Conservation (phyloP, 1,140 invertebrate species). For the Sweltsa coloradensis region DNA sequence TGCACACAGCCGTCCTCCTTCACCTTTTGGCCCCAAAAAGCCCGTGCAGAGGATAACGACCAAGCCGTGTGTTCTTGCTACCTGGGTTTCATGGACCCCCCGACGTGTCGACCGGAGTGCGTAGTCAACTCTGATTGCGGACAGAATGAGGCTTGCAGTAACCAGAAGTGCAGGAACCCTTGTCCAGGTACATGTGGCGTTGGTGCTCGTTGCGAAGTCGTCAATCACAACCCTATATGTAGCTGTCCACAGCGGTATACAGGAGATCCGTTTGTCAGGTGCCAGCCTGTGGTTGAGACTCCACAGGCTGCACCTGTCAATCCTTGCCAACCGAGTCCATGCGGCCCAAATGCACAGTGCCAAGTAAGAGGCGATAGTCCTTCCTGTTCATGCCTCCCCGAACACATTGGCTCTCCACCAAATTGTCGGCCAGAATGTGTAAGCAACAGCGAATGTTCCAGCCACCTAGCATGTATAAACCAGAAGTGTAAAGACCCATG, state of each 20-base stretch:
- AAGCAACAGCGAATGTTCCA: slow-evolving; percentile 46
- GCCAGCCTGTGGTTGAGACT: slow-evolving; percentile 14
- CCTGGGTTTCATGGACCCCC: slow-evolving; percentile 32
- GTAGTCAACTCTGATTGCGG: slow-evolving; percentile 33
- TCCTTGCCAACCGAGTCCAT: slow-evolving; percentile 27
- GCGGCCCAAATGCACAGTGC: slow-evolving; percentile 37
- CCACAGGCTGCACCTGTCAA: slow-evolving; percentile 17
- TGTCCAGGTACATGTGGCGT: slow-evolving; percentile 37
- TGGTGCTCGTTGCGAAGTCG: slow-evolving; percentile 39
- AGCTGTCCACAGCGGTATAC: slow-evolving; percentile 31
- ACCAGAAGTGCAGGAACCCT: slow-evolving; percentile 35
- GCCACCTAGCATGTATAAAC: slow-evolving; percentile 44
- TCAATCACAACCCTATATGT: slow-evolving; percentile 40
- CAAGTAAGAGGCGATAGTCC: slow-evolving; percentile 42
- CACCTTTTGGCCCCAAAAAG: slow-evolving; percentile 37
- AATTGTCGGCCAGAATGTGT: slow-evolving; percentile 49
- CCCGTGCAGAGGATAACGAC: slow-evolving; percentile 33
- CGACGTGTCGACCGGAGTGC: slow-evolving; percentile 36
- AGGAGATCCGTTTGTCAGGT: slow-evolving; percentile 24
- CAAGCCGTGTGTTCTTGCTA: slow-evolving; percentile 36
- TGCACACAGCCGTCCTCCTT: slow-evolving; percentile 26
- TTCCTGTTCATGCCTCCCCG: slow-evolving; percentile 44
- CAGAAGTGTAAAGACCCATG: slow-evolving; percentile 50
- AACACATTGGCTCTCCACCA: slow-evolving; percentile 47
- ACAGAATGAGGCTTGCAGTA: slow-evolving; percentile 34